Evolutionary conservation across 1,140 invertebrate species (phyloP), one percentile per base, ranked within the genome.

Genomic region (Drosophila bipectinata): DNA sequence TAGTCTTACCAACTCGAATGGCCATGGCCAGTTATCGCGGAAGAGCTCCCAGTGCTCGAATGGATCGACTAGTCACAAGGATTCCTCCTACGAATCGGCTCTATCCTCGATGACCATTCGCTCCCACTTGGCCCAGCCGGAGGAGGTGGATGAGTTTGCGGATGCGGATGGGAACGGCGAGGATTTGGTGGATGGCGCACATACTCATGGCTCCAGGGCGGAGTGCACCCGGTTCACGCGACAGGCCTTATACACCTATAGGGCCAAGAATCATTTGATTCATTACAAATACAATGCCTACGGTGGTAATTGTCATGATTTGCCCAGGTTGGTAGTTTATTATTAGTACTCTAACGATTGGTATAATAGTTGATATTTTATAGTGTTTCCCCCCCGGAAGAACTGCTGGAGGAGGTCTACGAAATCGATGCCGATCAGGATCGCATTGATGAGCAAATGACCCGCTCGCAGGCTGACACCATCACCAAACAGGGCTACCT

Each of bases 401-500:
- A 95, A 67, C 92, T 97, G 4, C 94, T 95, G 87, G 96, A 98
- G 92, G 96, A 97, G 91, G 92, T 97, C 1, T 98, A 96, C 87
- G 96, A 97, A 92, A 94, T 97, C 67, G 97, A 98, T 93, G 95
- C 96, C 4, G 97, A 98, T 91, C 94, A 94, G 55, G 97, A 98
- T 92, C 94, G 95, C 77, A 94, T 95, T 48, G 95, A 97, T 92
- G 95, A 97, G 92, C 95, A 95, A 93, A 92, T 93, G 93, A 94
- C 93, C 62, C 91, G 93, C 55, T 93, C 84, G 75, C 95, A 93
- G 69, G 93, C 94, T 62, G 95, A 96, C 90, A 94, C 94, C 45
- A 95, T 98, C 56, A 96, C 96, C 26, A 98, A 98, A 92, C 95
- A 98, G 92, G 97, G 97, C 0, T 98, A 96, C 92, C 92, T 98